Conservation (phyloP, 2,113 vertebrate genomes). For the Passerina amoena region DNA sequence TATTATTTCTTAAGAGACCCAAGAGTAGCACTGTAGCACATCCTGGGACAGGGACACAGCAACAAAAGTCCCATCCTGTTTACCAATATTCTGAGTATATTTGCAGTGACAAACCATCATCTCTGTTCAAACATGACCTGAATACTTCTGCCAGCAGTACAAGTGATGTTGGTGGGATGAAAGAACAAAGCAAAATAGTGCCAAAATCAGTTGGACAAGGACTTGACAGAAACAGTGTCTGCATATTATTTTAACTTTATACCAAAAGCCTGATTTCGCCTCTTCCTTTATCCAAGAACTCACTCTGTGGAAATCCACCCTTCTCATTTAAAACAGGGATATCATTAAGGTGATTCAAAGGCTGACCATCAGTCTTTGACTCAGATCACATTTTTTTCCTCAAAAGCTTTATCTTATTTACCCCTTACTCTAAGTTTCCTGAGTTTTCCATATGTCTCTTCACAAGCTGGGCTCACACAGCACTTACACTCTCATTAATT, state of each 20-base stretch:
- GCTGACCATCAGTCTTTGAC: background rate
- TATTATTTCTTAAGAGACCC: background rate
- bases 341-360: background rate
- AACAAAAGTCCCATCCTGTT: background rate
- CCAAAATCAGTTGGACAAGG: background rate
- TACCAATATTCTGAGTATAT: background rate
- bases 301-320: background rate
- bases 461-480: background rate
- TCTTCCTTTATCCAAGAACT: background rate
- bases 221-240: background rate
- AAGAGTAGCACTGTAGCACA: background rate
- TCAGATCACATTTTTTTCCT: background rate
- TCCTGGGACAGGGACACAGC: background rate
- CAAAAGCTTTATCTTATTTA: background rate
- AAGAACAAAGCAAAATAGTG: background rate
- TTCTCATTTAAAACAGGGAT: background rate
- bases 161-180: background rate
- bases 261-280: background rate
- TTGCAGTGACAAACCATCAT: background rate
- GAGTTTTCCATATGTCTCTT: background rate
- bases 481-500: background rate
- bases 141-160: background rate
- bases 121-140: background rate
- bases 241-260: background rate
- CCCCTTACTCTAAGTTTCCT: background rate